Percentiles rank a stretch among this genome's conserved stretches.
Evolutionary conservation across 2,888 invertebrate genomes (phyloP).

Genomic region (Dyspetes luteomarginatus): DNA sequence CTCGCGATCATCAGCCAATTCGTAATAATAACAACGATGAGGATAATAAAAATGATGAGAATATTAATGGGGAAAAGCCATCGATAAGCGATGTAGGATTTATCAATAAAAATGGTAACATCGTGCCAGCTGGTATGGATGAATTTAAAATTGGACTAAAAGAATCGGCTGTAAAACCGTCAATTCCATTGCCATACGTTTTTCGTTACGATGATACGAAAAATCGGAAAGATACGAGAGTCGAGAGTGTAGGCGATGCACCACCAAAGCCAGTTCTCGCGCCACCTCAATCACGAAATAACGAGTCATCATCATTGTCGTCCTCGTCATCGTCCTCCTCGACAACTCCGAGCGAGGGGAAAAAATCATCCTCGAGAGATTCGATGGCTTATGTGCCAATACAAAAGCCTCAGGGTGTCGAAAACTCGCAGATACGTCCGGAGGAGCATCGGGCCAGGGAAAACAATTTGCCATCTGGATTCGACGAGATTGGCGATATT

Average conservation of each 20-base stretch:
- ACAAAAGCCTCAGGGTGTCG: slow-evolving; percentile 57
- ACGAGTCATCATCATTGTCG: slow-evolving; percentile 32
- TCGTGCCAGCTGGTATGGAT: slow-evolving; percentile 76
- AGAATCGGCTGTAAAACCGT: slow-evolving; percentile 19
- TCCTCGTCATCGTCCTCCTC: no score
- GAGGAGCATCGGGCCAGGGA: slow-evolving; percentile 26
- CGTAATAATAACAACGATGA: slow-evolving; percentile 53
- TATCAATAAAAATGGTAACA: slow-evolving; percentile 73
- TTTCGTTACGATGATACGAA: slow-evolving; percentile 39
- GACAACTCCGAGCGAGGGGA: slow-evolving; percentile 16
- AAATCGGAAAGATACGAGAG: slow-evolving; percentile 42
- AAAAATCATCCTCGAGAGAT: slow-evolving; percentile 62
- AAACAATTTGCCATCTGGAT: slow-evolving; percentile 35
- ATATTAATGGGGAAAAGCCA: slow-evolving; percentile 37
- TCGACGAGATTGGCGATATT: slow-evolving; percentile 67
- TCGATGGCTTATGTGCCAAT: slow-evolving; percentile 60
- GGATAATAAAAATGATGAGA: slow-evolving; percentile 60
- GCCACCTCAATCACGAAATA: slow-evolving; percentile 63
- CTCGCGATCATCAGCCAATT: slow-evolving; percentile 73
- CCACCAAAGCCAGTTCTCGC: slow-evolving; percentile 65
- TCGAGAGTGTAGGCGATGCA: slow-evolving; percentile 63
- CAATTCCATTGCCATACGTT: slow-evolving; percentile 70
- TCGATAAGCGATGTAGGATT: slow-evolving; percentile 68
- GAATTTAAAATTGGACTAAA: slow-evolving; percentile 65
- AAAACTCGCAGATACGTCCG: slow-evolving; percentile 56